These are phyloP conservation scores for Scalopus aquaticus DNA, from an alignment of 2,113 vertebrate species.

Conservation along the genomic window DNA sequence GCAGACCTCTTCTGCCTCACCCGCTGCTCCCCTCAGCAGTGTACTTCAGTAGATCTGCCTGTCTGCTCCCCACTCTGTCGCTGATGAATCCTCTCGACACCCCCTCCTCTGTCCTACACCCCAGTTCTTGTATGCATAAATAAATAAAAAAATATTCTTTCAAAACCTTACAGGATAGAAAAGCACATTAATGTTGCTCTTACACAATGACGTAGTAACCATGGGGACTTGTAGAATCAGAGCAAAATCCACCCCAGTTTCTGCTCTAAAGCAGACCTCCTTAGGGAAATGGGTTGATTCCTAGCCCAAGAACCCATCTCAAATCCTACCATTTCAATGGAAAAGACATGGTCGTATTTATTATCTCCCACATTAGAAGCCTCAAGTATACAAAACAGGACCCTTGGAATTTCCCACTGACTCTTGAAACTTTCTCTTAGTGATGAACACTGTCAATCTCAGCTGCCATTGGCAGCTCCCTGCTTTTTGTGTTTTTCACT, in stretches of 20 bases:
- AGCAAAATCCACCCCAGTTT: neutral
- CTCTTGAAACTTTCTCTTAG: neutral
- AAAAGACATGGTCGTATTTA: neutral
- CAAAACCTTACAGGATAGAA: neutral
- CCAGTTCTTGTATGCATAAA: too few species aligned
- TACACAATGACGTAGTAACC: neutral
- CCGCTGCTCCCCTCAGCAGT: too few species aligned
- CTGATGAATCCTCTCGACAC: too few species aligned
- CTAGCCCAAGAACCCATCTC: too few species aligned
- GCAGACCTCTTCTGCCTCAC: too few species aligned
- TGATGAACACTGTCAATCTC: neutral
- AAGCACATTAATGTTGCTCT: neutral
- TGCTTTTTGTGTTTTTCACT: neutral
- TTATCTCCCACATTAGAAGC: neutral
- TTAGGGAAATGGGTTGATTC: neutral
- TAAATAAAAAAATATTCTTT: neutral
- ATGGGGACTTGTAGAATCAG: neutral
- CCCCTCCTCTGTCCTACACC: too few species aligned
- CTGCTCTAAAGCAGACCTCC: neutral
- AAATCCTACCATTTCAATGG: neutral
- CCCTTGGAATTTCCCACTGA: neutral
- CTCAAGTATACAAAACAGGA: neutral
- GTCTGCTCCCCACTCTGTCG: too few species aligned
- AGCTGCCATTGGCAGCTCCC: neutral
- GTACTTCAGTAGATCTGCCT: too few species aligned